Conservation (phyloP, 2,113 vertebrate genomes). For the Todiramphus saurophagus region DNA sequence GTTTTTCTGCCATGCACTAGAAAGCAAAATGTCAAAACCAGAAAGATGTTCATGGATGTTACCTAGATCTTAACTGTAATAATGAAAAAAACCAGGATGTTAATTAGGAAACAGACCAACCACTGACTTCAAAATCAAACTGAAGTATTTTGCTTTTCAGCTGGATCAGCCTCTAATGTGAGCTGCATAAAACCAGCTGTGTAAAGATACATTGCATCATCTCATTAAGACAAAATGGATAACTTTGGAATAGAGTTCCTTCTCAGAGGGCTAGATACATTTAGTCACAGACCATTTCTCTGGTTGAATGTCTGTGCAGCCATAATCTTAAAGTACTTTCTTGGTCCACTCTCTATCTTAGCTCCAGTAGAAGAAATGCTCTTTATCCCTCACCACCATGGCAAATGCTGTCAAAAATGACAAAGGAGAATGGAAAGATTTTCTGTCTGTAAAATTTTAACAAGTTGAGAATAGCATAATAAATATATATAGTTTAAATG, state of each 20-base stretch:
- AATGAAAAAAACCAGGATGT: neutral
- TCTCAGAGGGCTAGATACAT: neutral
- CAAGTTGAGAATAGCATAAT: neutral
- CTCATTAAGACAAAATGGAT: neutral
- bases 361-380: neutral
- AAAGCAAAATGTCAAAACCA: neutral
- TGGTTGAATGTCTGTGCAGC: neutral
- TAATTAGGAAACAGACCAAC: neutral
- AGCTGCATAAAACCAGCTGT: neutral
- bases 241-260: neutral
- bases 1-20: neutral
- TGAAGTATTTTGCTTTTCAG: neutral
- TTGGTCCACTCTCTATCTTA: neutral
- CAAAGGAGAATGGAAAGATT: neutral
- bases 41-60: neutral
- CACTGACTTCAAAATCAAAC: neutral
- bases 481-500: neutral
- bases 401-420: neutral
- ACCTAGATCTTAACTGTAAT: neutral
- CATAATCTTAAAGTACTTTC: neutral
- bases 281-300: neutral
- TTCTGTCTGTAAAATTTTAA: neutral
- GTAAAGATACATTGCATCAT: neutral
- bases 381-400: neutral
- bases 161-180: neutral